phyloP scores from a whole-genome alignment of 2,888 invertebrate species.

The Polyommatus icarus region DNA sequence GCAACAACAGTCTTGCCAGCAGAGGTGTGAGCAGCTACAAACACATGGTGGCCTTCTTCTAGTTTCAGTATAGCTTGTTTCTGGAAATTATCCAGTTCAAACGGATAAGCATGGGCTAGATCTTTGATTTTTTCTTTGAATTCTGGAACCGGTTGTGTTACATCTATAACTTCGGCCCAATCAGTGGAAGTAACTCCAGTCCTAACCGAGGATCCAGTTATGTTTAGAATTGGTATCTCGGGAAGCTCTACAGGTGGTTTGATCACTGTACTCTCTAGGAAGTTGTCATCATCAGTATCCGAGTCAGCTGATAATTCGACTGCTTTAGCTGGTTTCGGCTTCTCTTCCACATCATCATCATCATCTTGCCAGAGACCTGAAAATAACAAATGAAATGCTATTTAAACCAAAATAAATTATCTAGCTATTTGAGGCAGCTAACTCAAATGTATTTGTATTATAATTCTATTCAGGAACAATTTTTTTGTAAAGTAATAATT shows the following conservation, averaged over 20 bases:
- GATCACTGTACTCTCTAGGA: constrained; percentile 65
- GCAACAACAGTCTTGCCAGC: constrained; percentile 99
- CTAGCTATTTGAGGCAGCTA: too few relatives aligned
- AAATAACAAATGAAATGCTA: constrained; percentile 31
- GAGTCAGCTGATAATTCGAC: constrained; percentile 46
- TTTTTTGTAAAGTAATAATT: too few relatives aligned
- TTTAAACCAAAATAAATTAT: background rate
- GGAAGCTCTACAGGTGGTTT: constrained; percentile 65
- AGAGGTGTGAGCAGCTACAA: constrained; percentile 99
- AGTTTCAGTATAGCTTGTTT: constrained; percentile 97
- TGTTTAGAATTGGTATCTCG: constrained; percentile 84
- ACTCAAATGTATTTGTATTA: too few relatives aligned
- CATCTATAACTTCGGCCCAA: constrained; percentile 94
- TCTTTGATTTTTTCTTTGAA: constrained; percentile 90
- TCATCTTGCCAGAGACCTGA: constrained; percentile 74
- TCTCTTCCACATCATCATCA: constrained; percentile 54
- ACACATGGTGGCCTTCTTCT: constrained; percentile 96
- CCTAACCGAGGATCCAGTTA: constrained; percentile 77
- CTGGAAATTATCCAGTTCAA: constrained; percentile 98
- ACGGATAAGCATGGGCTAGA: constrained; percentile 92
- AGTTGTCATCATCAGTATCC: constrained; percentile 59
- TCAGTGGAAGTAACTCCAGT: constrained; percentile 81
- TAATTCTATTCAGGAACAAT: too few relatives aligned
- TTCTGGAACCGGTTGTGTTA: constrained; percentile 88
- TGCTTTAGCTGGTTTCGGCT: constrained; percentile 43